Evolutionary conservation across 2,797 vertebrate species (phyloP).

Genomic region (Enteromius thamalakanensis): DNA sequence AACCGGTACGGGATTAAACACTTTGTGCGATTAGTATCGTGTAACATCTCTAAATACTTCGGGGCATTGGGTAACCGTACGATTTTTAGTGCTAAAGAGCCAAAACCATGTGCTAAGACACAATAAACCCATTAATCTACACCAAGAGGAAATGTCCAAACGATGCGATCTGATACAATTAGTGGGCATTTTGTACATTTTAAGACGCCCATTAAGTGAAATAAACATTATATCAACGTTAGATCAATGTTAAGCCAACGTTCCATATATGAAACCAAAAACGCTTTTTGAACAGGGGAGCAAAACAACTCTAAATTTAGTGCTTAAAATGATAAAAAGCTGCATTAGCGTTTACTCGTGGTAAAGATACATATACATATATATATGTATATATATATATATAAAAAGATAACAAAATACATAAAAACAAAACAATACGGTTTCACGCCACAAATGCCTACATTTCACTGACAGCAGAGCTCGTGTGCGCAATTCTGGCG

Average conservation of each 20-base stretch:
- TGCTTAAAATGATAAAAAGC: slow-evolving; percentile 42
- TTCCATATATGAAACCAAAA: background rate
- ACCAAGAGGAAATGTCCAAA: background rate
- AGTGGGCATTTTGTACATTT: slow-evolving; percentile 5
- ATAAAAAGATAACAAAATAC: slow-evolving; percentile 27
- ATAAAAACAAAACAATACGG: background rate
- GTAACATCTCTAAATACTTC: slow-evolving; percentile 28
- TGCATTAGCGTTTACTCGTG: slow-evolving; percentile 35
- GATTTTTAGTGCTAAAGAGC: background rate
- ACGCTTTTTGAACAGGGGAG: background rate
- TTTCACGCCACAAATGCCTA: slow-evolving; percentile 1
- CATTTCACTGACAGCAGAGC: background rate
- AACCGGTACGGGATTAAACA: slow-evolving; percentile 21
- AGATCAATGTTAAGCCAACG: background rate
- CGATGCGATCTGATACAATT: background rate
- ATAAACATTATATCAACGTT: background rate
- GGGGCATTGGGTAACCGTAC: background rate
- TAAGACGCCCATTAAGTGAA: slow-evolving; percentile 10
- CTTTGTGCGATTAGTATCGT: slow-evolving; percentile 11
- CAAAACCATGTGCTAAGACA: background rate
- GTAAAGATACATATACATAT: background rate
- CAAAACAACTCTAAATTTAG: slow-evolving; percentile 40
- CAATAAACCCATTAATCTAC: background rate
- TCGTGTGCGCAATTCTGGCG: background rate
- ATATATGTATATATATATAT: background rate